Evolutionary conservation across 1,140 invertebrate species (phyloP).

Genomic region (Hyles vespertilio): DNA sequence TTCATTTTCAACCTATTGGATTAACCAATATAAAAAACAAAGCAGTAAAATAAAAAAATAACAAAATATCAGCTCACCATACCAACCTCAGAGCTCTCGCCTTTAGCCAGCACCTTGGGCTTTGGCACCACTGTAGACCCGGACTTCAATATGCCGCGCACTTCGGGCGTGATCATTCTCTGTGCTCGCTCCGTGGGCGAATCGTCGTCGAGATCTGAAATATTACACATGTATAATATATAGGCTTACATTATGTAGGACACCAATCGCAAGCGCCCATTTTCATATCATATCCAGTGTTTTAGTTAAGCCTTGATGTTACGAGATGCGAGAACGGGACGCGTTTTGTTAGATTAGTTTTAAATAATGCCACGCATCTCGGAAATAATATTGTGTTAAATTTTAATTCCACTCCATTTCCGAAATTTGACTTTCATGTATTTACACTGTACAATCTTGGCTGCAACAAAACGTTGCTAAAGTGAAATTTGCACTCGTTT

Average conservation of each 20-base stretch:
- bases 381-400: too few relatives aligned
- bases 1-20: background rate
- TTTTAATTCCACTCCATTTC: too few relatives aligned
- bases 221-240: background rate
- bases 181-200: conserved; percentile 66
- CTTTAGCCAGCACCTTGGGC: conserved; percentile 58
- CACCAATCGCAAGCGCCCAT: background rate
- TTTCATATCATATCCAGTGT: background rate
- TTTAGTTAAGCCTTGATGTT: conserved; percentile 1
- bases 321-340: too few relatives aligned
- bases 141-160: conserved; percentile 75
- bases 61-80: conserved; percentile 5
- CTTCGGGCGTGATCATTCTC: conserved; percentile 72
- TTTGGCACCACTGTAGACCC: conserved; percentile 67
- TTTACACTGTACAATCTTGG: too few relatives aligned
- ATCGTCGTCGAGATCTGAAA: conserved; percentile 63
- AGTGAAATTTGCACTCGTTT: too few relatives aligned
- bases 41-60: background rate
- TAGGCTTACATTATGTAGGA: background rate
- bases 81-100: conserved; percentile 71
- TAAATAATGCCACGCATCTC: too few relatives aligned
- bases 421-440: too few relatives aligned
- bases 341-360: too few relatives aligned
- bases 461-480: too few relatives aligned
- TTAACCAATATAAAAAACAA: too few relatives aligned